Evolutionary conservation across 2,797 vertebrate species (phyloP), one percentile per base, ranked within the genome.

Genomic region (Picus viridis): DNA sequence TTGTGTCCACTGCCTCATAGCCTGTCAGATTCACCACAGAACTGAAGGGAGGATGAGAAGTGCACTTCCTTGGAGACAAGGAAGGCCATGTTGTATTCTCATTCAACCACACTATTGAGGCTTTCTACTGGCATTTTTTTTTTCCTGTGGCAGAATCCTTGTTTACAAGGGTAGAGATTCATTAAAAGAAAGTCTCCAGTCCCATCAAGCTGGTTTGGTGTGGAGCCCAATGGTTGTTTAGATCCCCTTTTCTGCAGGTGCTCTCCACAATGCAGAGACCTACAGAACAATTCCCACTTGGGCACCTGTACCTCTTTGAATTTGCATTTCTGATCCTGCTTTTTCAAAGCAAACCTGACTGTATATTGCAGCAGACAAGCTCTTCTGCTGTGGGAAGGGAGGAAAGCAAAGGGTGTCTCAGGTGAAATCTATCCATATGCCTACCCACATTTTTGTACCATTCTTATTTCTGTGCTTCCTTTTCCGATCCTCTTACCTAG

Each of bases 301-400:
- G 17, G 13, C 23, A 39, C 5, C 63, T 70, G 14, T 51, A 12
- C 23, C 49, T 51, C 49, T 51, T 7, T 51, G 49, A 24, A 23
- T 23, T 51, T 51, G 49, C 3, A 51, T 32, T 10, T 43, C 56
- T 20, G 62, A 59, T 17, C 36, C 4, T 71, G n/a, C n/a, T 41
- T 24, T 53, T 71, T 10, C 56, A 19, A 17, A 0, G 1, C 5
- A 27, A 78, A 17, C 16, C 67, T n/a, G 57, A 63, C 15, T 2
- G 0, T 26, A 5, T 1, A 2, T 16, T 80, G 41, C 73, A 74
- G 17, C 41, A 88, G 51, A 75, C 1, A 1, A 77, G 7, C 27
- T 62, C 1, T 59, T 82, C 36, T 72, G 10, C 71, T 16, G 0
- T 3, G 17, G 59, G 23, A 30, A 67, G 23, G 18, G 30, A 78